Base-by-base conservation (phyloP, 2,888 invertebrate genomes). In the Osedax fenrisi region DNA sequence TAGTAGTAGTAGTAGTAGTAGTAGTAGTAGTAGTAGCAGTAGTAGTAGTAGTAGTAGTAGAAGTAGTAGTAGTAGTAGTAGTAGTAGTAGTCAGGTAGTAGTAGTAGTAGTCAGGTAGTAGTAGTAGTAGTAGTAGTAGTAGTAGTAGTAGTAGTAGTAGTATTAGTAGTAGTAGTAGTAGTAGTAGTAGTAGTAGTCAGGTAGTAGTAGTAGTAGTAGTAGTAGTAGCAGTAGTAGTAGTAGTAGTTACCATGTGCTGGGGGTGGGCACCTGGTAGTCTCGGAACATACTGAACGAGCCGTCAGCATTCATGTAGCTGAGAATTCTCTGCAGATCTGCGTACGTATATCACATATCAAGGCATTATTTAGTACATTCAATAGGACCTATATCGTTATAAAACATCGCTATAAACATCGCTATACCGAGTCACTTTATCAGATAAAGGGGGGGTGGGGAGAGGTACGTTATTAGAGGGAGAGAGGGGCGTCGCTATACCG, bases 161-260 rank as follows among this genome's bases (percentile, higher is more conserved):
- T 84, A 94, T 94, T 85, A 75, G 5, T 41, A 17, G 17, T 5
- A 17, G 5, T 17, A 41, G 41, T 10, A 17, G 41, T 41, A 5
- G 17, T 41, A 41, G 41, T 41, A 10, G 41, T n/a, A n/a, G n/a
- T n/a, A n/a, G n/a, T n/a, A n/a, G n/a, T n/a, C n/a, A n/a, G n/a
- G n/a, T n/a, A n/a, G 91, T 91, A 85, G 92, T 94, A 0, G 95
- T 91, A 0, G 96, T 95, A 77, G 95, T 84, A 94, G 94, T 85
- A 75, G 5, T 41, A 17, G 17, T 5, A 17, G 5, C 41, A 41
- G 41, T 10, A 17, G 41, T 41, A 5, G 17, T 41, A 41, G 41
- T 41, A 10, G 41, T 22, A 67, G 86, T 85, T 81, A 90, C 94
- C 94, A 95, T 82, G 94, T 92, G 79, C 91, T 92, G 26, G 85